A percentile compares a stretch with the other conserved stretches of the same genome.
Conservation (phyloP, 2,113 vertebrate species). For the Capreolus pygargus region DNA sequence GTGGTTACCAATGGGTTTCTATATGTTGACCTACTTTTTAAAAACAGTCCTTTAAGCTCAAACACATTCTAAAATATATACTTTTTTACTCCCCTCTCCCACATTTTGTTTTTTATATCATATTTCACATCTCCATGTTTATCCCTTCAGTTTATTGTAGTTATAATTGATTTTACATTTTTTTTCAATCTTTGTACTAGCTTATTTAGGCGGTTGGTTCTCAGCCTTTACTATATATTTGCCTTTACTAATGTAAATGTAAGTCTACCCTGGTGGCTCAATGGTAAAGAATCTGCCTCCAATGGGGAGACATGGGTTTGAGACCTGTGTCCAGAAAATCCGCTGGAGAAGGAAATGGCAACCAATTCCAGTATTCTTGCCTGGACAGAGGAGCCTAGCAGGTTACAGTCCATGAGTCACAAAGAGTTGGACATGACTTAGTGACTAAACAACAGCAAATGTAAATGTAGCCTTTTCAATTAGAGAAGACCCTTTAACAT, state of each 20-base stretch:
- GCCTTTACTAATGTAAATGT: not conserved
- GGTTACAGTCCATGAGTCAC: not conserved
- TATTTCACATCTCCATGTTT: not conserved
- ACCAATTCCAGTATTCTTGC: not conserved
- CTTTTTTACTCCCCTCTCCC: not conserved
- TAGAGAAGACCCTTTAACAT: not conserved
- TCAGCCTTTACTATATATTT: not conserved
- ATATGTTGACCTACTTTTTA: not conserved
- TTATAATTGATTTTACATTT: not conserved
- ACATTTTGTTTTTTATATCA: not conserved
- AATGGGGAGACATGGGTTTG: not conserved
- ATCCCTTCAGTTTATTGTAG: not conserved
- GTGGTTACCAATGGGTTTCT: not conserved
- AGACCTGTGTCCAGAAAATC: not conserved
- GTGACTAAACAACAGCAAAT: not conserved
- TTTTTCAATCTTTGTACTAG: not conserved
- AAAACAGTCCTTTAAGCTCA: not conserved
- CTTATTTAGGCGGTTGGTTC: not conserved
- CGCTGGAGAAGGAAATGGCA: not conserved
- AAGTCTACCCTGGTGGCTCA: not conserved
- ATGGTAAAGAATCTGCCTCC: not conserved
- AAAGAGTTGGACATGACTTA: not conserved
- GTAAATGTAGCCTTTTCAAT: not conserved
- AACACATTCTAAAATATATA: not conserved
- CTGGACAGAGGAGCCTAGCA: not conserved